Evolutionary conservation across 2,113 vertebrate genomes (phyloP).

Genomic region (Cacatua alba): DNA sequence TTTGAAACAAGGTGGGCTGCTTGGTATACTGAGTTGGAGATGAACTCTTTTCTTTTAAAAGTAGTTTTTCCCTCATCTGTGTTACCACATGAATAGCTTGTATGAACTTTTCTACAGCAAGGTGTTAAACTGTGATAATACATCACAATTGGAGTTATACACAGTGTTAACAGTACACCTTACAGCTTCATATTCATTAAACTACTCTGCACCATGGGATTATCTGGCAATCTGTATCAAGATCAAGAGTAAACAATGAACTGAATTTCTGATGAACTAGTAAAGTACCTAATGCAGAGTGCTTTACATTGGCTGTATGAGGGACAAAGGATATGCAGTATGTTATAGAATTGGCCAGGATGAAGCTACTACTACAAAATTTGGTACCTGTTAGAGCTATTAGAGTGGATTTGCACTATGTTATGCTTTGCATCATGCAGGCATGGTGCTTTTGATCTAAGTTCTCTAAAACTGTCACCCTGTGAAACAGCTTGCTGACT

Average conservation of each 20-base stretch:
- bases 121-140: background rate
- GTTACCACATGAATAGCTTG: background rate
- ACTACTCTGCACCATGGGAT: background rate
- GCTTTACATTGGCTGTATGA: background rate
- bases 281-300: background rate
- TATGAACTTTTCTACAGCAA: background rate
- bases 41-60: background rate
- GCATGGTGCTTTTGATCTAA: background rate
- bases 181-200: background rate
- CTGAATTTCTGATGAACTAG: background rate
- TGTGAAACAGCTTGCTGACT: background rate
- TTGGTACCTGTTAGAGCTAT: background rate
- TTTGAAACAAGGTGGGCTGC: background rate
- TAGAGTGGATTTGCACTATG: background rate
- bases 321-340: background rate
- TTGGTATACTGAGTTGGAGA: background rate
- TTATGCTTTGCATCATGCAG: background rate
- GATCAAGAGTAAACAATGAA: background rate
- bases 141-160: background rate
- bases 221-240: background rate
- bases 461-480: background rate
- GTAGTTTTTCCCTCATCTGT: background rate
- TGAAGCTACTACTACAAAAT: background rate
- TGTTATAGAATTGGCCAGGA: background rate
- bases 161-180: background rate